A percentile compares a stretch with the other conserved stretches of the same genome.
phyloP scores from a whole-genome alignment of 2,113 vertebrate genomes.

The Nettapus auritus region DNA sequence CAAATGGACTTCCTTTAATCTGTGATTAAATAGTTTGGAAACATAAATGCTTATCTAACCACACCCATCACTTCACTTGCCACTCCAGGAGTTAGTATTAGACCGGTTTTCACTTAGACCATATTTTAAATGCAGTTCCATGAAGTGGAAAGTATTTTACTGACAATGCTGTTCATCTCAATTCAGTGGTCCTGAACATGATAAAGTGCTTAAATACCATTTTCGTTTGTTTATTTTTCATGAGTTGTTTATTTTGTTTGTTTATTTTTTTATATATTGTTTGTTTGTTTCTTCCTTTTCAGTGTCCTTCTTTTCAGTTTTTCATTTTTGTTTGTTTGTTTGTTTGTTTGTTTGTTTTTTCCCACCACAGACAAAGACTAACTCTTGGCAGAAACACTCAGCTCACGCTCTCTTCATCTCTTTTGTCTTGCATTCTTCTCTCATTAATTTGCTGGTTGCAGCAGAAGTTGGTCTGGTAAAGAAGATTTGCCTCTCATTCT shows the following conservation, averaged over 20 bases:
- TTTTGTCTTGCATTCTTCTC: not conserved
- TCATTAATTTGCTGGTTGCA: not conserved
- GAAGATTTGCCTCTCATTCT: not conserved
- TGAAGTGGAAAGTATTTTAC: not conserved
- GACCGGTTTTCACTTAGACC: not conserved
- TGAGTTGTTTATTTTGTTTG: rapidly evolving
- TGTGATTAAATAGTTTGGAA: not conserved
- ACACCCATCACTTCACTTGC: not conserved
- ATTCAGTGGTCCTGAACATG: not conserved
- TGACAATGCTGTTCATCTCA: not conserved
- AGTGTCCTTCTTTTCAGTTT: not conserved
- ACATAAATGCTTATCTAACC: not conserved
- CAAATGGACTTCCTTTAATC: not conserved
- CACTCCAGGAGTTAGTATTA: not conserved
- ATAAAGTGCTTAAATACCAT: not conserved
- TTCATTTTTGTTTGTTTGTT: not conserved
- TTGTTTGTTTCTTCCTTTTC: not conserved
- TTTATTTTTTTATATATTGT: not conserved
- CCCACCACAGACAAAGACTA: not conserved
- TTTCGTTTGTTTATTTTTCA: not conserved
- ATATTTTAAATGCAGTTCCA: not conserved
- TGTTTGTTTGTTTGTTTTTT: not conserved
- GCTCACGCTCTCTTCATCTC: not conserved
- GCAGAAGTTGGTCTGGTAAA: not conserved
- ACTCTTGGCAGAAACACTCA: not conserved